Conservation (phyloP, 2,888 invertebrate genomes). For the Steromphala cineraria region DNA sequence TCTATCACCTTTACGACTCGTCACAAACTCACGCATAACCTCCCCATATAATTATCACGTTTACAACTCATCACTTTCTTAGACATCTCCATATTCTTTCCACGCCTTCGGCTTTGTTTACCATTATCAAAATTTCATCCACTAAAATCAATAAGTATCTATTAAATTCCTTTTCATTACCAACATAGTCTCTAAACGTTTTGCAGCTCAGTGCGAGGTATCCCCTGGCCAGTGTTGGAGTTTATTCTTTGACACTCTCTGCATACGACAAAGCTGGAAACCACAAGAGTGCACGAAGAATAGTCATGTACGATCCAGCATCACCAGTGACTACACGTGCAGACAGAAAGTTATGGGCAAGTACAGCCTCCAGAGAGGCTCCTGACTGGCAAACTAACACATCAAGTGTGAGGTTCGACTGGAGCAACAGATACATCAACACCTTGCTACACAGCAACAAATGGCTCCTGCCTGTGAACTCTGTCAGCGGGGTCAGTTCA, state of each 20-base stretch:
- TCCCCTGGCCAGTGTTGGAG: slow-evolving; percentile 1
- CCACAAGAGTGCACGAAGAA: slow-evolving; percentile 13
- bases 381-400: slow-evolving; percentile 3
- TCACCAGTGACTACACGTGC: slow-evolving; percentile 21
- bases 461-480: slow-evolving; percentile 15
- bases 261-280: slow-evolving; percentile 23
- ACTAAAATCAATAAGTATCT: no score
- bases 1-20: no score
- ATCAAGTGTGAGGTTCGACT: slow-evolving; percentile 1
- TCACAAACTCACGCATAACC: no score
- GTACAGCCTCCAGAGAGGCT: slow-evolving; percentile 24
- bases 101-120: no score
- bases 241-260: slow-evolving; percentile 23
- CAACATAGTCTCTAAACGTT: no score
- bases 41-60: no score
- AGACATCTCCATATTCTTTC: no score
- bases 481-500: slow-evolving; percentile 4
- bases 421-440: slow-evolving; percentile 32
- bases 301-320: slow-evolving; percentile 22
- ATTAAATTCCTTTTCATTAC: no score
- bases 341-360: not conserved
- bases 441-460: slow-evolving; percentile 30
- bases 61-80: no score
- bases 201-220: no score
- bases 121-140: no score